phyloP scores from a whole-genome alignment of 2,888 invertebrate genomes.

The Apomyelois bistriatella region DNA sequence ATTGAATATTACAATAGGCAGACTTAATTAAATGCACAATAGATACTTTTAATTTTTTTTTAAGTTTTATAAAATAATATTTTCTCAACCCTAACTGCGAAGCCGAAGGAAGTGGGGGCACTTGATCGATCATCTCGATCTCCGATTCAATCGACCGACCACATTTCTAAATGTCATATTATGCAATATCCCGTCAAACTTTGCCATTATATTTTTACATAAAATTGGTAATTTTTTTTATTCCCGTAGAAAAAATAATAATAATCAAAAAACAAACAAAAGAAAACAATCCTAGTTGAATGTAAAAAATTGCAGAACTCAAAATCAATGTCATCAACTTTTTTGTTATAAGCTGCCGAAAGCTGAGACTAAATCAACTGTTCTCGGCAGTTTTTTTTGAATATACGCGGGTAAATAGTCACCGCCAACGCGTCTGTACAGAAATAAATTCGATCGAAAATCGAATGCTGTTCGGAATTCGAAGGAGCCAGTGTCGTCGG shows the following conservation, averaged over 20 bases:
- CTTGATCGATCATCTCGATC: constrained; percentile 16
- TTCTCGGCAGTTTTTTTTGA: background rate
- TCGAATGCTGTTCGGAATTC: constrained; percentile 41
- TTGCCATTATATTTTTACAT: too few species aligned
- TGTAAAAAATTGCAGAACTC: too few species aligned
- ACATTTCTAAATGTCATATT: constrained; percentile 2
- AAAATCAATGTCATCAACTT: too few species aligned
- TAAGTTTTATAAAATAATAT: background rate
- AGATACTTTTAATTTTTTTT: too few species aligned
- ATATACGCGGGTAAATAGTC: background rate
- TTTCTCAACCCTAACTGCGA: constrained; percentile 2
- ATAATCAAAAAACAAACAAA: too few species aligned
- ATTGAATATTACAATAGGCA: too few species aligned
- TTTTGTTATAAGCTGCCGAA: too few species aligned
- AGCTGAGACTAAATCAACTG: too few species aligned
- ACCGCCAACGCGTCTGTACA: background rate
- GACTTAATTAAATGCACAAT: too few species aligned
- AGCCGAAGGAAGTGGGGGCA: constrained; percentile 24
- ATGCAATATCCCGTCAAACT: background rate
- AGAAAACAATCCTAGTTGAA: too few species aligned
- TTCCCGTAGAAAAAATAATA: too few species aligned
- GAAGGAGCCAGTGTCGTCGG: constrained; percentile 26
- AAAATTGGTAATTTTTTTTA: too few species aligned
- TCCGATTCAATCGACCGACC: background rate
- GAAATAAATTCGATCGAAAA: constrained; percentile 35